Conservation (phyloP, 1,140 invertebrate genomes). For the Adoxophyes honmai region DNA sequence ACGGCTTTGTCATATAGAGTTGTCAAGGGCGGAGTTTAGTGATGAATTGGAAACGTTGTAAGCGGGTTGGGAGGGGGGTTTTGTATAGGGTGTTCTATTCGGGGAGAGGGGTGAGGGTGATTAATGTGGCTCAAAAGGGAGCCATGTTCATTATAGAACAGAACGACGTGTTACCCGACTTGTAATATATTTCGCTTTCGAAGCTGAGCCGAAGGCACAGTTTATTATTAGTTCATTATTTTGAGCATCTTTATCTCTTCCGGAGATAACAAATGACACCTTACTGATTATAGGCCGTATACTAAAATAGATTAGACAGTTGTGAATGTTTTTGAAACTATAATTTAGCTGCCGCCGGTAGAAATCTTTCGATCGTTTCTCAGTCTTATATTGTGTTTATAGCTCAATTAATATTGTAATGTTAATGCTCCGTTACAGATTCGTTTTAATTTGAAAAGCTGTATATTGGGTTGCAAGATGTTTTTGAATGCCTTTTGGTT, state of each 20-base stretch:
- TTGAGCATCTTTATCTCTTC: constrained; percentile 70
- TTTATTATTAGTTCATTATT: constrained; percentile 70
- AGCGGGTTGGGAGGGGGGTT: constrained; percentile 45
- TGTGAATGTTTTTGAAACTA: constrained; percentile 34
- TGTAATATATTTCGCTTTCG: constrained; percentile 72
- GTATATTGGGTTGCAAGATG: constrained; percentile 8
- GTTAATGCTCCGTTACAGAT: constrained; percentile 15
- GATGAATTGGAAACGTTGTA: constrained; percentile 73
- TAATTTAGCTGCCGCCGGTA: constrained; percentile 33
- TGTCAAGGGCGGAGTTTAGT: constrained; percentile 77
- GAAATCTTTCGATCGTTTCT: constrained; percentile 28
- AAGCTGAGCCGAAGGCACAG: constrained; percentile 35
- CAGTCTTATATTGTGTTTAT: constrained; percentile 41
- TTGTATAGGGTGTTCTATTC: constrained; percentile 47
- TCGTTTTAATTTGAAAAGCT: not conserved
- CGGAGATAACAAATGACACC: constrained; percentile 60
- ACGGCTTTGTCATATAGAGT: constrained; percentile 72
- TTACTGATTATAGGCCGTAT: constrained; percentile 44
- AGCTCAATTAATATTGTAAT: constrained; percentile 38
- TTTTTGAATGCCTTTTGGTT: not conserved
- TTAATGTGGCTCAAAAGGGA: constrained; percentile 67
- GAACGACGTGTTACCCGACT: constrained; percentile 72
- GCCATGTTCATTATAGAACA: constrained; percentile 74
- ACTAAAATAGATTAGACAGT: constrained; percentile 38
- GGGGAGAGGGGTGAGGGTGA: constrained; percentile 47